These are phyloP conservation scores for Setipinna tenuifilis DNA, from an alignment of 2,797 vertebrate species.

Conservation along the genomic window DNA sequence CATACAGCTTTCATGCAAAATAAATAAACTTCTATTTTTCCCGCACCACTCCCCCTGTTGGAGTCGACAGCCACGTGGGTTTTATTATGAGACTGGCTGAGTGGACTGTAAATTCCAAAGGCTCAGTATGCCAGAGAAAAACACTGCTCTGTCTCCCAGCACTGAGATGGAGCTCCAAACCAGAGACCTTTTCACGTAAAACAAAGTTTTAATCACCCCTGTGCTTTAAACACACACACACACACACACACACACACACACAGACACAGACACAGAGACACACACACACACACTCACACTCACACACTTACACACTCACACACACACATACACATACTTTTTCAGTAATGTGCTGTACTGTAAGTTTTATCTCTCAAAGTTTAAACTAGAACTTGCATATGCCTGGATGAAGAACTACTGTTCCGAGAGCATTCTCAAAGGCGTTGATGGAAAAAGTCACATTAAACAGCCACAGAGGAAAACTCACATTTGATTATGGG, in stretches of 20 bases:
- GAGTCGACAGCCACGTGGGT: conserved; percentile 35
- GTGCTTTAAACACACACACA: neutral
- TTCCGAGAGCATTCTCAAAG: neutral
- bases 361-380: neutral
- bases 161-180: neutral
- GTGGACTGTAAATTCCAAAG: conserved; percentile 33
- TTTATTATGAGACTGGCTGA: conserved; percentile 36
- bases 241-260: too few species aligned
- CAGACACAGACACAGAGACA: too few species aligned
- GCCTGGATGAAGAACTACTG: neutral
- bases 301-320: too few species aligned
- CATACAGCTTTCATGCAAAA: conserved; percentile 38
- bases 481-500: neutral
- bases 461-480: neutral
- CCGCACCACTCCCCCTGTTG: conserved; percentile 29
- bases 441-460: neutral
- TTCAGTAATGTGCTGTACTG: neutral
- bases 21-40: conserved; percentile 39
- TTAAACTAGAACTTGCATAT: neutral
- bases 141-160: neutral
- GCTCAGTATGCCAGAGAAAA: conserved; percentile 9
- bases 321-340: too few species aligned
- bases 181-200: neutral
- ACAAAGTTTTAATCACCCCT: neutral
- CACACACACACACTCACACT: too few species aligned